These are phyloP conservation scores for Cassiopea xamachana DNA, from an alignment of 30 jellyfish, hydroid and myxozoan species.

Conservation along the genomic window DNA sequence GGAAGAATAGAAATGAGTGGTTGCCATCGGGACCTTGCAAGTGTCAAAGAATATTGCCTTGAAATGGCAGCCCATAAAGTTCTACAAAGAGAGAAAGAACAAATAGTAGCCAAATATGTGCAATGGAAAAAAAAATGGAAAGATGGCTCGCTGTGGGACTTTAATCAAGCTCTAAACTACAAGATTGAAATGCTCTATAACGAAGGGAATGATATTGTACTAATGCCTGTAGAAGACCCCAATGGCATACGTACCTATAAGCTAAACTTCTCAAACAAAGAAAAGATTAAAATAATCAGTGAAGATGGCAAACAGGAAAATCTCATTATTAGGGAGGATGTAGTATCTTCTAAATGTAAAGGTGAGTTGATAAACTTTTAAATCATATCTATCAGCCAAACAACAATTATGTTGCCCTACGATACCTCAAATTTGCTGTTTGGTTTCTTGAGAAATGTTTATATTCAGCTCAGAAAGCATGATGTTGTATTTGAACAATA, in stretches of 20 bases:
- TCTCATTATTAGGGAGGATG: constrained; percentile 10
- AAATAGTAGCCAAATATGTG: constrained; percentile 3
- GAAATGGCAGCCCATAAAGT: not conserved
- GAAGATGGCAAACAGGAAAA: not conserved
- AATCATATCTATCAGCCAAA: too few species aligned
- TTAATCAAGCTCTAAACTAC: constrained; percentile 14
- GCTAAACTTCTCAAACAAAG: not conserved
- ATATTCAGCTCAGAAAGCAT: too few species aligned
- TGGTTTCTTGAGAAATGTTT: too few species aligned
- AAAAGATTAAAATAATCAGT: not conserved
- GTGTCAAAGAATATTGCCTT: not conserved
- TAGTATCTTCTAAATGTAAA: not conserved
- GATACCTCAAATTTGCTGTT: too few species aligned
- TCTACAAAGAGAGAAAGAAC: constrained; percentile 4
- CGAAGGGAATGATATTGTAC: not conserved
- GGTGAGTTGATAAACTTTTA: not conserved
- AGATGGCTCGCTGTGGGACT: not conserved
- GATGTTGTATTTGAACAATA: too few species aligned
- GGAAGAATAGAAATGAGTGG: constrained; percentile 33
- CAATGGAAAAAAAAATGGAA: constrained; percentile 38
- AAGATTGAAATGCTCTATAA: constrained; percentile 8
- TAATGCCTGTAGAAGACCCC: not conserved
- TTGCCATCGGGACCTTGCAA: constrained; percentile 1
- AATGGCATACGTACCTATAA: not conserved
- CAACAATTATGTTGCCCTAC: too few species aligned